Conservation (phyloP, 2,797 vertebrate genomes). For the Centropyge bicolor region DNA sequence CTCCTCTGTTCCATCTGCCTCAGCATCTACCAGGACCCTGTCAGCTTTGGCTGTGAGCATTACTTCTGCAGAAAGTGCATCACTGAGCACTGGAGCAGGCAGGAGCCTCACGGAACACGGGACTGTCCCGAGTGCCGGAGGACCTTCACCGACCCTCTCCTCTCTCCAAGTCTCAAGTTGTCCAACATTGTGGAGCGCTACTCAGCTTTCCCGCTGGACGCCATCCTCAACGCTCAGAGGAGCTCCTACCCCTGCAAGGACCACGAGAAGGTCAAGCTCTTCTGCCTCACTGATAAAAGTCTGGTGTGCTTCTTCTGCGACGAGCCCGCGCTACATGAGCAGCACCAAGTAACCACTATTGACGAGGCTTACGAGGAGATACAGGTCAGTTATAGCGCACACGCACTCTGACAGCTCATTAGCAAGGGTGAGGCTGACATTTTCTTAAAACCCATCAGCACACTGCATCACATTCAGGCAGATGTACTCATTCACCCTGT, state of each 20-base stretch:
- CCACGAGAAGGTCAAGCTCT: conserved; percentile 98
- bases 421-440: conserved; percentile 44
- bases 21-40: conserved; percentile 98
- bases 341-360: conserved; percentile 96
- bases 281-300: conserved; percentile 95
- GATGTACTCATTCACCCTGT: conserved; percentile 37
- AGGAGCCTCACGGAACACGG: conserved; percentile 90
- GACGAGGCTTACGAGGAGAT: conserved; percentile 97
- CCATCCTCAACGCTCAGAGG: conserved; percentile 94
- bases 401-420: conserved; percentile 46
- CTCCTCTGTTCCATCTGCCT: conserved; percentile 98
- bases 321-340: conserved; percentile 94
- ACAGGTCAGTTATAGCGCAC: conserved; percentile 86
- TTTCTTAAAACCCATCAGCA: conserved; percentile 50
- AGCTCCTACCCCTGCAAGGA: conserved; percentile 95
- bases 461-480: conserved; percentile 43
- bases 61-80: conserved; percentile 99
- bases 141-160: conserved; percentile 92
- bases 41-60: conserved; percentile 98
- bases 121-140: conserved; percentile 98
- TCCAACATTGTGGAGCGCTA: conserved; percentile 99
- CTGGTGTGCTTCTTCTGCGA: conserved; percentile 99
- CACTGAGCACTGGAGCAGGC: conserved; percentile 97
- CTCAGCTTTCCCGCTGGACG: conserved; percentile 95
- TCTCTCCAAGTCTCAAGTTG: conserved; percentile 96